Base-by-base conservation (phyloP, 2,888 invertebrate genomes). In the Limulus polyphemus region DNA sequence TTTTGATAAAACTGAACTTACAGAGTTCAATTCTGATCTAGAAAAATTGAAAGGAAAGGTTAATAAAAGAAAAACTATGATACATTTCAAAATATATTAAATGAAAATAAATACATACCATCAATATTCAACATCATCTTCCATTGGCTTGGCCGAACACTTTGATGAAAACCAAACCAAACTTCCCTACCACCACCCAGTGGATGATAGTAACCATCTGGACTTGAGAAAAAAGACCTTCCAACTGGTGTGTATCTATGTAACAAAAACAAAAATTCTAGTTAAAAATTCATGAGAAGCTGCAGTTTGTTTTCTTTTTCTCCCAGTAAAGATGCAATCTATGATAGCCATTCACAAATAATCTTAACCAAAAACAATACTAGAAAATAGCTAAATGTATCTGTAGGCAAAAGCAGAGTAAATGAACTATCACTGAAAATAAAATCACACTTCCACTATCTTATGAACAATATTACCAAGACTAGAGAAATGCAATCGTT, bases 71-170 rank as follows among this genome's bases (percentile, higher is more conserved):
- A 2, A 14, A n/a, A 14, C 51, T 13, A 11, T 1, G 54, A 32
- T 32, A 32, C 32, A 32, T 32, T 32, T 32, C 32, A 32, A 32
- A 32, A 5, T 32, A 32, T 32, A 32, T 32, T 32, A 32, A 32
- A 32, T 32, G 7, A 2, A 32, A 32, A 32, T 32, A 32, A 32
- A 32, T 32, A 32, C 32, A 32, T 54, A 94, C 94, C 97, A 80
- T 99, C 99, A 79, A 99, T 99, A 78, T 99, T 99, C 65, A 99
- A 83, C 97, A 99, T 99, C 99, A 99, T 99, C 82, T 99, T 99
- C 99, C 99, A 99, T 75, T 98, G 98, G 66, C 97, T 97, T 12
- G 99, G 99, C 73, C 98, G 83, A 17, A 99, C 98, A 67, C 94
- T 94, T 79, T 99, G 99, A 82, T 99, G 99, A 78, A 99, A 99